Conservation (phyloP, 1,140 invertebrate genomes). For the Lasioglossum baleicum region DNA sequence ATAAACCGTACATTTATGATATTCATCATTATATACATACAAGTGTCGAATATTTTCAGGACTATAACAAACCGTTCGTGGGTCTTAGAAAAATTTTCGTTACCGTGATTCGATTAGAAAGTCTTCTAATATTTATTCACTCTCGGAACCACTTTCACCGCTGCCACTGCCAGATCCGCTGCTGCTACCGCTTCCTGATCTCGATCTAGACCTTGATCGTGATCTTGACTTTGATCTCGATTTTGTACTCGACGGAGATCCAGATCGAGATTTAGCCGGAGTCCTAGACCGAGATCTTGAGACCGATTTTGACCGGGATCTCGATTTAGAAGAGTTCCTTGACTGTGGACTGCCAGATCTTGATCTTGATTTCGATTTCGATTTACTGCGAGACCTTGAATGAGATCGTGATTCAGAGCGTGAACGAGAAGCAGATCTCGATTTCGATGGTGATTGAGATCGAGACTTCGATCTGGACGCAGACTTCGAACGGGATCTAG, state of each 20-base stretch:
- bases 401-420: constrained; percentile 68
- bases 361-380: constrained; percentile 67
- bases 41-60: constrained; percentile 1
- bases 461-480: constrained; percentile 71
- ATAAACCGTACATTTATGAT: background rate
- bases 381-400: constrained; percentile 66
- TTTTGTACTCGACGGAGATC: constrained; percentile 64
- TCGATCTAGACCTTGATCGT: constrained; percentile 64
- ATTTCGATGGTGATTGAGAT: constrained; percentile 69
- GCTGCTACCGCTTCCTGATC: constrained; percentile 69
- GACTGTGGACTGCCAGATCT: constrained; percentile 61
- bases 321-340: constrained; percentile 63
- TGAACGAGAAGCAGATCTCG: constrained; percentile 64
- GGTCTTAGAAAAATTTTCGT: background rate
- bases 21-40: constrained; percentile 19
- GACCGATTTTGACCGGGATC: constrained; percentile 65
- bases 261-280: constrained; percentile 66
- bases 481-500: constrained; percentile 69
- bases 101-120: background rate
- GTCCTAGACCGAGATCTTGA: constrained; percentile 71
- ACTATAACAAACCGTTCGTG: background rate
- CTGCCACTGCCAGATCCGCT: constrained; percentile 69
- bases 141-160: constrained; percentile 74
- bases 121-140: constrained; percentile 65
- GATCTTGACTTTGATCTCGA: constrained; percentile 70